These are phyloP conservation scores for Aulostomus chinensis DNA, from an alignment of 2,797 vertebrate species.

Conservation along the genomic window DNA sequence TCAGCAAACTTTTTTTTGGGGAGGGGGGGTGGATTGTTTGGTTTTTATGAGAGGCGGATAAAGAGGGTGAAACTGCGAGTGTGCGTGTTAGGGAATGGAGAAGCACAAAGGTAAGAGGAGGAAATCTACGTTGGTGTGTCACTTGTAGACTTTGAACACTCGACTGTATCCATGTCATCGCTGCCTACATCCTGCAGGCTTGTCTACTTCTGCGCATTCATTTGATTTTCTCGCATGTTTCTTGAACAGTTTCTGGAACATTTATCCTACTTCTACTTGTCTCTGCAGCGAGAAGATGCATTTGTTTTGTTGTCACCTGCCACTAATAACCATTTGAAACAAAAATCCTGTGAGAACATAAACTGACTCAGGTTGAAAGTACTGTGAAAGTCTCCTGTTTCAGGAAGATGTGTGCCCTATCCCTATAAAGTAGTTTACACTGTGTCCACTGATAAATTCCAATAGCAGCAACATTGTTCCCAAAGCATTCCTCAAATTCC, in stretches of 20 bases:
- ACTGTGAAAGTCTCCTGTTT: conserved; percentile 16
- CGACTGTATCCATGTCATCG: background rate
- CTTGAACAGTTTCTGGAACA: too few relatives aligned
- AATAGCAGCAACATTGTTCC: conserved; percentile 71
- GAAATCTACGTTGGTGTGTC: background rate
- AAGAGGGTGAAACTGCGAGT: conserved; percentile 34
- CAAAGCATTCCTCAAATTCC: conserved; percentile 72
- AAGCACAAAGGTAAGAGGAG: conserved; percentile 80
- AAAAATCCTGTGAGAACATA: too few relatives aligned
- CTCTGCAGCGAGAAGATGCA: too few relatives aligned
- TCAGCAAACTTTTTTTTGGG: conserved; percentile 31
- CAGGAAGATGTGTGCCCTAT: conserved; percentile 5
- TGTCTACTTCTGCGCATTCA: too few relatives aligned
- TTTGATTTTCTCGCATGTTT: too few relatives aligned
- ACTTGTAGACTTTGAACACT: conserved; percentile 2
- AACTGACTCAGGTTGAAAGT: too few relatives aligned
- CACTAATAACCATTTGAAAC: conserved; percentile 1
- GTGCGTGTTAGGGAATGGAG: conserved; percentile 71
- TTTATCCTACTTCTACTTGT: too few relatives aligned
- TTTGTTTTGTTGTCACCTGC: conserved; percentile 34
- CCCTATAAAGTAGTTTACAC: conserved; percentile 38
- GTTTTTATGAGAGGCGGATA: conserved; percentile 41
- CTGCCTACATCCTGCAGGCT: background rate
- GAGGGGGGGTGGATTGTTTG: too few relatives aligned
- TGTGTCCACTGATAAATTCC: conserved; percentile 54